Evolutionary conservation across 2,113 vertebrate genomes (phyloP), one percentile per base, ranked within the genome.

Genomic region (Addax nasomaculatus): DNA sequence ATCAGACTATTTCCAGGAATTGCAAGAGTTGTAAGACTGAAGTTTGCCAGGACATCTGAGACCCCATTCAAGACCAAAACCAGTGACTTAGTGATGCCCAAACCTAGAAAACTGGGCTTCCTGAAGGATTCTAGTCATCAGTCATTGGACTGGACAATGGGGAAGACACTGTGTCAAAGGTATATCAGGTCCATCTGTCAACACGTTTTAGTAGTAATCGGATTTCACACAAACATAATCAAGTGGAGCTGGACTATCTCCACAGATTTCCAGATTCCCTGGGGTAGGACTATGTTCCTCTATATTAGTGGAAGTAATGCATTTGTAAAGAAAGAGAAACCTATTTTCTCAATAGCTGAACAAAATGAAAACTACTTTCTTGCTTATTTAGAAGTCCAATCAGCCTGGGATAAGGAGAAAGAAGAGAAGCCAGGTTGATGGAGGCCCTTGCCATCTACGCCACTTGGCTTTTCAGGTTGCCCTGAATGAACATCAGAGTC

Each of bases 331-430:
- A 84, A 96, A 86, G 16, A 90, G 64, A 67, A 87, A 49, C 10
- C 15, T 21, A 51, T 85, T 81, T 88, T 80, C 55, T 83, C 60
- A 91, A 57, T 19, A 53, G 15, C 43, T 15, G 29, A 60, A 93
- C n/a, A 90, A 78, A 90, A 91, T 51, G 17, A 90, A 96, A 97
- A 70, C 21, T 49, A 79, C 57, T 85, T 79, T 84, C n/a, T 95
- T 79, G 43, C 30, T 91, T 89, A 80, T n/a, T 67, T 80, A 79
- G 51, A 85, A 79, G 78, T 88, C 19, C 43, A 81, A 11, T 49
- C 25, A 85, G 36, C 2, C 60, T 81, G 19, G 21, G 36, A 16
- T 33, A 85, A 49, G 47, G 8, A 96, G 17, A 93, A 94, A 92
- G 43, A 85, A 51, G 29, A 89, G 92, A 21, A 85, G 14, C n/a